Evolutionary conservation across 2,113 vertebrate species (phyloP).

Genomic region (Sinocyclocheilus maitianheensis): DNA sequence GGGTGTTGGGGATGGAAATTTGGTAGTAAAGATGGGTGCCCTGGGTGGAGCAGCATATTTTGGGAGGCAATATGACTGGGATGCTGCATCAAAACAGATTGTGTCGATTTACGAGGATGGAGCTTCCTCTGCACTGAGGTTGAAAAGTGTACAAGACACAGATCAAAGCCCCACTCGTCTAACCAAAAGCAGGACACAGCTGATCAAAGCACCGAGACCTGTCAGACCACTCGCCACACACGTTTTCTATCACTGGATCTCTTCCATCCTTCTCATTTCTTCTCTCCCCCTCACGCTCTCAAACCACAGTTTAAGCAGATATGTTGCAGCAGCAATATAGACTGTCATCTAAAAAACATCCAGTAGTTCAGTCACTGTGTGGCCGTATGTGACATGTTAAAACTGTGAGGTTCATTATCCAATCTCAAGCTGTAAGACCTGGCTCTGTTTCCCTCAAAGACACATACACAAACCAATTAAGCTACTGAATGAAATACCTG

Average conservation of each 20-base stretch:
- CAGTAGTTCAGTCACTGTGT: slow-evolving; percentile 6
- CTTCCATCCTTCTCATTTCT: background rate
- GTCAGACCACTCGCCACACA: background rate
- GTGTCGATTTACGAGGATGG: slow-evolving; percentile 73
- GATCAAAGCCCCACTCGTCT: background rate
- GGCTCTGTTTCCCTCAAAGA: slow-evolving; percentile 24
- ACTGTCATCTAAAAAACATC: slow-evolving; percentile 64
- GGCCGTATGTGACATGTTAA: slow-evolving; percentile 13
- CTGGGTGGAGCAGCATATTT: slow-evolving; percentile 28
- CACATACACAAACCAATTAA: background rate
- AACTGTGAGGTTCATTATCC: slow-evolving; percentile 2
- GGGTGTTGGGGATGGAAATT: background rate
- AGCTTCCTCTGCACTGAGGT: slow-evolving; percentile 55
- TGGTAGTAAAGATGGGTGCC: slow-evolving; percentile 1
- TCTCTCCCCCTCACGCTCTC: slow-evolving; percentile 31
- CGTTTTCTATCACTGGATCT: background rate
- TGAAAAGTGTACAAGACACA: background rate
- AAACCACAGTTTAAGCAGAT: slow-evolving; percentile 64
- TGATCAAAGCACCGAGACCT: background rate
- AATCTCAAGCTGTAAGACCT: background rate
- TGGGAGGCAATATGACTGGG: slow-evolving; percentile 47
- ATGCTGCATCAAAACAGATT: slow-evolving; percentile 75
- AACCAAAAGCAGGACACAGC: slow-evolving; percentile 16
- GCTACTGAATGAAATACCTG: slow-evolving; percentile 49
- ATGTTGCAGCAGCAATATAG: slow-evolving; percentile 55